Evolutionary conservation across 2,797 vertebrate genomes (phyloP).

Genomic region (Pantherophis alleghaniensis): DNA sequence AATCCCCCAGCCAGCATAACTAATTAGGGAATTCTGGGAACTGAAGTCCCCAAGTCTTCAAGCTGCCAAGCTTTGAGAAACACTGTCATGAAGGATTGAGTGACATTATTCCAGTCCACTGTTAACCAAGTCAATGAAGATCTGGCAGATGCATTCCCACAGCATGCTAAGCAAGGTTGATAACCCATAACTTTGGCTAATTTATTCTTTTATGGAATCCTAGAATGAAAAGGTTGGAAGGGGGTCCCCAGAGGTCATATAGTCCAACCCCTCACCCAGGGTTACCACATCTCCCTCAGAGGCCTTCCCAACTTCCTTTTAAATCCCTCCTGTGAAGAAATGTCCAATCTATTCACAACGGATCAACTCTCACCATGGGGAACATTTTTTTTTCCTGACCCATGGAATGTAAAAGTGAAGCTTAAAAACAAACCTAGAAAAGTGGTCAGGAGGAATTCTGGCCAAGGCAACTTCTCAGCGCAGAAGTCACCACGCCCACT

Average conservation of each 20-base stretch:
- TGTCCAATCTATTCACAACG: background rate
- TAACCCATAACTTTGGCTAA: background rate
- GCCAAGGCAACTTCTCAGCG: background rate
- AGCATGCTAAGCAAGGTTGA: background rate
- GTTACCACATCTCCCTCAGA: background rate
- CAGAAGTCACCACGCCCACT: background rate
- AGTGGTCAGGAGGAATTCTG: background rate
- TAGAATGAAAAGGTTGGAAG: background rate
- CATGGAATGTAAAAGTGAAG: too few relatives aligned
- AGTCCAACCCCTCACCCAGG: background rate
- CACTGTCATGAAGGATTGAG: background rate
- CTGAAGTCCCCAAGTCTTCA: background rate
- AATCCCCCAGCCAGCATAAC: background rate
- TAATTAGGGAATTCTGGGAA: background rate
- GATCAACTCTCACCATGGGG: background rate
- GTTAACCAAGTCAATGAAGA: background rate
- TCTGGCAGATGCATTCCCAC: background rate
- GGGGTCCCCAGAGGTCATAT: background rate
- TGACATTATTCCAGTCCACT: background rate
- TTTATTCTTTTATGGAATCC: background rate
- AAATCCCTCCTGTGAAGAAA: background rate
- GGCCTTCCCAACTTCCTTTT: background rate
- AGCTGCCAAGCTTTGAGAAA: background rate
- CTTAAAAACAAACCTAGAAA: background rate
- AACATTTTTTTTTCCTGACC: too few relatives aligned